Evolutionary conservation across 1,140 invertebrate species (phyloP).

Genomic region (Adelges cooleyi): DNA sequence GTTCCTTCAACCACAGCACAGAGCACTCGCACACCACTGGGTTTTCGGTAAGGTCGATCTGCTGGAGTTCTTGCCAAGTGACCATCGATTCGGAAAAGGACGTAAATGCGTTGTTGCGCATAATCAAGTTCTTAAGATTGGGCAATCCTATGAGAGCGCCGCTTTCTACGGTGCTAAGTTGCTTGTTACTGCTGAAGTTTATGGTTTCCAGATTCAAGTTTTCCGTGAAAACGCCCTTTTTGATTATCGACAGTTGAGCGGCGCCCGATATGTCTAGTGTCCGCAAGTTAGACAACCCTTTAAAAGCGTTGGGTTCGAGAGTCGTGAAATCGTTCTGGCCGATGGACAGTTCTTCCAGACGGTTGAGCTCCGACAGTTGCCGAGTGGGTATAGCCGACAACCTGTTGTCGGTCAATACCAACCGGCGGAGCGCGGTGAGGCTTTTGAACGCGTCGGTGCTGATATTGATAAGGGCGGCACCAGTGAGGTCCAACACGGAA

Average conservation of each 20-base stretch:
- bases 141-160: constrained; percentile 63
- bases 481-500: constrained; percentile 62
- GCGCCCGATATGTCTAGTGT: constrained; percentile 65
- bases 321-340: constrained; percentile 68
- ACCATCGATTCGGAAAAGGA: constrained; percentile 61
- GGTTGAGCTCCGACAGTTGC: constrained; percentile 53
- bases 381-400: constrained; percentile 60
- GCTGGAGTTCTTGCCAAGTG: constrained; percentile 62
- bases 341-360: constrained; percentile 65
- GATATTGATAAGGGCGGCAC: constrained; percentile 64
- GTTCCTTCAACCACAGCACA: constrained; percentile 63
- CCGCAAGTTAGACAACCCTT: constrained; percentile 60
- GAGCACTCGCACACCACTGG: constrained; percentile 70
- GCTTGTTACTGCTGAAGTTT: constrained; percentile 62
- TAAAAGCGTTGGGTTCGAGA: constrained; percentile 58
- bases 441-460: constrained; percentile 62
- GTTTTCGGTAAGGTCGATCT: constrained; percentile 68
- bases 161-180: constrained; percentile 55
- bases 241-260: constrained; percentile 52
- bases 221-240: constrained; percentile 61
- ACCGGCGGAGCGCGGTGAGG: constrained; percentile 50
- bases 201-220: constrained; percentile 71
- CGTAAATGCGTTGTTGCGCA: constrained; percentile 65
- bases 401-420: constrained; percentile 68
- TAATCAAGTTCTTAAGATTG: constrained; percentile 57